These are phyloP conservation scores for Tigriopus japonicus DNA, from an alignment of 1,140 invertebrate species.

Conservation along the genomic window DNA sequence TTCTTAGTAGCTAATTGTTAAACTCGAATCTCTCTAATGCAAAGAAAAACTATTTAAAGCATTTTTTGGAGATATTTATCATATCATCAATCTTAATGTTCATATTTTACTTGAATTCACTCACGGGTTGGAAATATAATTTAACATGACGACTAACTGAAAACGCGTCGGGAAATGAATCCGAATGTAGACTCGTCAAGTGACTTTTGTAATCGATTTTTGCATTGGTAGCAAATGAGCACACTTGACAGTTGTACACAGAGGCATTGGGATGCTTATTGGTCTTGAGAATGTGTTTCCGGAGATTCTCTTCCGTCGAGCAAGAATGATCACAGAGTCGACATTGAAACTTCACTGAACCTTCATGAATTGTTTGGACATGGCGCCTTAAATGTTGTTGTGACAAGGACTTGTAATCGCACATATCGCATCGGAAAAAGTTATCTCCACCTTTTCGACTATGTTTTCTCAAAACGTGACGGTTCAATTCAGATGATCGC, in stretches of 20 bases:
- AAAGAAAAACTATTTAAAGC: too few relatives aligned
- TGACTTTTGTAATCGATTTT: background rate
- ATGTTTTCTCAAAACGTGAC: background rate
- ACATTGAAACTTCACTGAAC: background rate
- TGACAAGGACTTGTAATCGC: background rate
- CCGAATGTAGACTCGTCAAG: background rate
- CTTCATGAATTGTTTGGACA: background rate
- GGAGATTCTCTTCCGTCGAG: background rate
- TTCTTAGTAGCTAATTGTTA: too few relatives aligned
- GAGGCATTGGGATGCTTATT: background rate
- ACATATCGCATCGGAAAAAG: background rate
- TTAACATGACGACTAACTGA: too few relatives aligned
- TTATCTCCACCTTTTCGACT: background rate
- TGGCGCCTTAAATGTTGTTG: background rate
- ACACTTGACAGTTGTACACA: background rate
- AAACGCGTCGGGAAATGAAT: too few relatives aligned
- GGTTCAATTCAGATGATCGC: background rate
- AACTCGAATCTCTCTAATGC: too few relatives aligned
- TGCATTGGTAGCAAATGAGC: background rate
- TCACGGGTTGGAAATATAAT: too few relatives aligned
- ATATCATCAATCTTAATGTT: too few relatives aligned
- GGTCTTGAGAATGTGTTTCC: background rate
- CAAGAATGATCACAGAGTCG: background rate
- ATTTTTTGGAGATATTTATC: too few relatives aligned
- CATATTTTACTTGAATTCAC: too few relatives aligned